phyloP scores from a whole-genome alignment of 2,113 vertebrate genomes.

The Anguilla japonica region DNA sequence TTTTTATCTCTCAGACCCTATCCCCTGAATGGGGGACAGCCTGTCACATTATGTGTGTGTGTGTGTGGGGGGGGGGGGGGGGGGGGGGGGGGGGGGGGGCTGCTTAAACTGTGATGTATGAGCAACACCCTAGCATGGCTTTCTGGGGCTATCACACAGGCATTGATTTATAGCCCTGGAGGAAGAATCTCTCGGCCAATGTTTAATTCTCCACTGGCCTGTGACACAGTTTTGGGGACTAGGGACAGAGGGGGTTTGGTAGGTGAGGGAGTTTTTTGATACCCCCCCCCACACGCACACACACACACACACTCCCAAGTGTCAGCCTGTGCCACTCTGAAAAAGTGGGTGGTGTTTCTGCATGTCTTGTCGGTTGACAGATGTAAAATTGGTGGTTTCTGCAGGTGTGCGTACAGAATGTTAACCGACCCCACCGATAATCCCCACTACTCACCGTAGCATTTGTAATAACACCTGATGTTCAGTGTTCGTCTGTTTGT shows the following conservation, averaged over 20 bases:
- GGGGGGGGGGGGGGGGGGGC: not conserved
- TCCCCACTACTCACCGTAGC: too few species aligned
- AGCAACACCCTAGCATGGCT: not conserved
- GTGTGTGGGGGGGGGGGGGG: not conserved
- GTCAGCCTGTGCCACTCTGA: not conserved
- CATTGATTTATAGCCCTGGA: not conserved
- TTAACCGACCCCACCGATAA: too few species aligned
- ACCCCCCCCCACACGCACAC: not conserved
- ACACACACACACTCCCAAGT: not conserved
- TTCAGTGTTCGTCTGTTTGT: too few species aligned
- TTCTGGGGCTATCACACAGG: not conserved
- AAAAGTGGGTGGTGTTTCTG: not conserved
- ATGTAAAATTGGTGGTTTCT: not conserved
- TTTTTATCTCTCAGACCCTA: not conserved
- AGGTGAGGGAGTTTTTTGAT: not conserved
- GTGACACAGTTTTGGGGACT: too few species aligned
- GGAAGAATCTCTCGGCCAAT: not conserved
- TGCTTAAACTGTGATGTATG: constrained; percentile 6
- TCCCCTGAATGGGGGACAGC: not conserved
- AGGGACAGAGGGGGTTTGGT: not conserved
- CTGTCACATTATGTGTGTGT: not conserved
- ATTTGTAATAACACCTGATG: too few species aligned
- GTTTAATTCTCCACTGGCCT: not conserved
- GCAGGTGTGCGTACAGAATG: too few species aligned
- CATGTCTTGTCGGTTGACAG: not conserved